A percentile compares a stretch with the other conserved stretches of the same genome.
These are phyloP conservation scores for Dascillus cervinus DNA, from an alignment of 2,888 invertebrate species.

Conservation along the genomic window DNA sequence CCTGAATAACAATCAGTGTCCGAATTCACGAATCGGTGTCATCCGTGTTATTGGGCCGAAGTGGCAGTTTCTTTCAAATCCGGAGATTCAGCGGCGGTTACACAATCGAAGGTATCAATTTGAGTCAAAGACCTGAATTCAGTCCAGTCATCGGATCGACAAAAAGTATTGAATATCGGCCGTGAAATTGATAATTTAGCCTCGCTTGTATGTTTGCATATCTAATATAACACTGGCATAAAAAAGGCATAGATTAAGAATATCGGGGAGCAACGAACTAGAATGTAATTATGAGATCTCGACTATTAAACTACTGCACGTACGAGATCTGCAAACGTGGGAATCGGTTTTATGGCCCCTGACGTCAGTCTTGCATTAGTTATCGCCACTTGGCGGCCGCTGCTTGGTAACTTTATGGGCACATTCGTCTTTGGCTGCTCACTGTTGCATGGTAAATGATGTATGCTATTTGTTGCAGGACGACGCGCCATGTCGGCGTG, in stretches of 20 bases:
- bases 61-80: too few relatives aligned
- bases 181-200: background rate
- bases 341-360: constrained; percentile 15
- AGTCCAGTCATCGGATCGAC: constrained; percentile 1
- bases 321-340: constrained; percentile 12
- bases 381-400: constrained; percentile 14
- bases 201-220: background rate
- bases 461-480: constrained; percentile 36
- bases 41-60: too few relatives aligned
- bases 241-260: background rate
- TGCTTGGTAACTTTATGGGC: constrained; percentile 12
- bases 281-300: constrained; percentile 1
- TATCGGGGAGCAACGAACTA: background rate
- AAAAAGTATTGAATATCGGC: background rate
- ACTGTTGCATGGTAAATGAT: constrained; percentile 9
- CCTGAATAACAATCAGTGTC: too few relatives aligned
- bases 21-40: too few relatives aligned
- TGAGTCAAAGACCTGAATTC: background rate
- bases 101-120: too few relatives aligned
- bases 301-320: constrained; percentile 13
- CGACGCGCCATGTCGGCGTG: constrained; percentile 52
- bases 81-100: too few relatives aligned
- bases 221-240: background rate
- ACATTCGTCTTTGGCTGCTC: constrained; percentile 12
- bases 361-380: constrained; percentile 16